Base-by-base conservation (phyloP, 2,113 vertebrate species). In the Rafetus swinhoei region DNA sequence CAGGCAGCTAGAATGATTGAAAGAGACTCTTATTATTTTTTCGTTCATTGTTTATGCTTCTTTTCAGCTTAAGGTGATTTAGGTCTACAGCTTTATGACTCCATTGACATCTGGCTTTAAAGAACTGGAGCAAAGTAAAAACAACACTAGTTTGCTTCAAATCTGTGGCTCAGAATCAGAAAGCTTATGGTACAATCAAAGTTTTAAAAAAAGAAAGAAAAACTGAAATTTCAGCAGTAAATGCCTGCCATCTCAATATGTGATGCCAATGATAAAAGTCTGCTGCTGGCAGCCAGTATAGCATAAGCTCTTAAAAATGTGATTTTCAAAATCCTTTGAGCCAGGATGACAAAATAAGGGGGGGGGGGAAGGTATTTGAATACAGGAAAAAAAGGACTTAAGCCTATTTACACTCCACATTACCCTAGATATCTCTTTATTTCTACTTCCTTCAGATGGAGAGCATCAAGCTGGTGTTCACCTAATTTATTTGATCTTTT, bases 141-240 rank as follows among this genome's bases (percentile, higher is more conserved):
- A 3, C 29, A 95, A 85, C 85, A 72, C 52, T 57, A n/a, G 81
- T 96, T 94, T 93, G 55, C 91, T 96, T 90, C 82, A 74, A 92
- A 95, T 96, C 56, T 81, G 62, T 82, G 87, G 56, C 74, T 89
- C n/a, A 81, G 79, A 95, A 92, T 92, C 79, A 93, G 77, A 59
- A 95, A 92, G 79, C 79, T 95, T 96, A 97, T 96, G 85, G 89
- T 87, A 84, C 82, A 95, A 96, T 94, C 54, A 96, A 91, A 90
- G 88, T 45, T 62, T 65, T 24, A 93, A 83, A 86, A 32, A 65
- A 90, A 45, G 65, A 72, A 21, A 94, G 80, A 21, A 72, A 90
- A 90, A 32, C 79, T 88, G 86, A 89, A 15, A 86, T 91, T 95
- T 82, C 50, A 81, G 76, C 85, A 90, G 81, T 72, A 93, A 89